A percentile compares a stretch with the other conserved stretches of the same genome.
Conservation (phyloP, 2,797 vertebrate genomes). For the Martes flavigula region DNA sequence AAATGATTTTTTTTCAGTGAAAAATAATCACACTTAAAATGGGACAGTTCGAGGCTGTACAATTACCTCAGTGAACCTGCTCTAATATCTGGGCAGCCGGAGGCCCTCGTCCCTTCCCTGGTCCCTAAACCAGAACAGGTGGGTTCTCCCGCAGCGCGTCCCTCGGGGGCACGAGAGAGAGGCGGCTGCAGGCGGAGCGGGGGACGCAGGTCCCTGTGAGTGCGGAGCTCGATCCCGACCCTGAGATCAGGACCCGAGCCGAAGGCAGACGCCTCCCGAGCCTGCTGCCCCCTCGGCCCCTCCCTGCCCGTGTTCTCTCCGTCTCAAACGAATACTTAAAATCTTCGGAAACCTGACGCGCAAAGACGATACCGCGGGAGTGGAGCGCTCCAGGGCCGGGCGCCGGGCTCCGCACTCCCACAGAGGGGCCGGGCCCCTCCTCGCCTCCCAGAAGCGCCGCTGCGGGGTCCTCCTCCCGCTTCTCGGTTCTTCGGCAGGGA, state of each 20-base stretch:
- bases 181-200: too few species aligned
- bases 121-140: neutral
- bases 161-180: too few species aligned
- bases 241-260: neutral
- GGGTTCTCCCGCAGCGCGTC: accelerated
- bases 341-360: neutral
- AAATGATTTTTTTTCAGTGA: neutral
- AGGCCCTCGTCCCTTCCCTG: neutral
- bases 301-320: neutral
- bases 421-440: neutral
- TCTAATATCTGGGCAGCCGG: too few species aligned
- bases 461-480: neutral
- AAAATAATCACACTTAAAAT: neutral
- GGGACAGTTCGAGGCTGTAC: neutral
- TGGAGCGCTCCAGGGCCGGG: neutral
- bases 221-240: too few species aligned
- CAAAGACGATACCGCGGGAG: neutral
- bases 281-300: neutral
- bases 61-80: neutral
- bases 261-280: neutral
- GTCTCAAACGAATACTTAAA: neutral
- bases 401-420: too few species aligned
- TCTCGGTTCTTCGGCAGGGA: neutral
- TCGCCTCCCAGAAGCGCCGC: neutral
- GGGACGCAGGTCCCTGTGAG: too few species aligned